Percentiles rank a stretch among this genome's conserved stretches.
Conservation (phyloP, 2,113 vertebrate genomes). For the Pluvialis apricaria region DNA sequence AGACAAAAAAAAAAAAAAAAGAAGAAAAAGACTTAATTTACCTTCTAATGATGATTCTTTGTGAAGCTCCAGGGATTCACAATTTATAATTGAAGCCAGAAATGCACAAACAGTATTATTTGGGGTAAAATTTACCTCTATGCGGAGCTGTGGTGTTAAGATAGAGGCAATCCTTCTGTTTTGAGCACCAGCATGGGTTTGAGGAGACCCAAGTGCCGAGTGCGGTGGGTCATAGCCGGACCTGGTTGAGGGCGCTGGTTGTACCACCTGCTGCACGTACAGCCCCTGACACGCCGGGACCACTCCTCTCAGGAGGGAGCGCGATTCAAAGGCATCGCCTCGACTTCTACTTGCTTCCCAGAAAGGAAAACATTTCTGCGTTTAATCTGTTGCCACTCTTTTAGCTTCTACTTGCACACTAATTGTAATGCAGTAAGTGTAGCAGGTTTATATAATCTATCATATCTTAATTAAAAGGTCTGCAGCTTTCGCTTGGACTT, state of each 20-base stretch:
- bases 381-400: background rate
- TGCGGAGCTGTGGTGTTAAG: background rate
- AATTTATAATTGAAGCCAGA: background rate
- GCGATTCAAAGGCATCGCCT: background rate
- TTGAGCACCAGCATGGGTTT: background rate
- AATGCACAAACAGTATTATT: background rate
- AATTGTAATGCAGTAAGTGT: constrained; percentile 19
- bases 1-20: background rate
- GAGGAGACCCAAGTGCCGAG: background rate
- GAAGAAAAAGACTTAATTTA: background rate
- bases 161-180: background rate
- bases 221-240: fast-evolving
- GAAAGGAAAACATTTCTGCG: background rate
- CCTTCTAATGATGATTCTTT: background rate
- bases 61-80: background rate
- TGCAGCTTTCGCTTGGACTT: constrained; percentile 50
- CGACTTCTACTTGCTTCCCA: background rate
- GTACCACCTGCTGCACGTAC: background rate
- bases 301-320: background rate
- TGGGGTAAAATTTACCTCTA: background rate
- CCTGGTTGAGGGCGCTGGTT: background rate
- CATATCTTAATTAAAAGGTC: constrained; percentile 68
- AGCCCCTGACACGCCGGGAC: fast-evolving
- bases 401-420: background rate
- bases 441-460: constrained; percentile 34